Percentiles rank a stretch among this genome's conserved stretches.
phyloP scores from a whole-genome alignment of 1,140 invertebrate genomes.

The Bombus polaris region DNA sequence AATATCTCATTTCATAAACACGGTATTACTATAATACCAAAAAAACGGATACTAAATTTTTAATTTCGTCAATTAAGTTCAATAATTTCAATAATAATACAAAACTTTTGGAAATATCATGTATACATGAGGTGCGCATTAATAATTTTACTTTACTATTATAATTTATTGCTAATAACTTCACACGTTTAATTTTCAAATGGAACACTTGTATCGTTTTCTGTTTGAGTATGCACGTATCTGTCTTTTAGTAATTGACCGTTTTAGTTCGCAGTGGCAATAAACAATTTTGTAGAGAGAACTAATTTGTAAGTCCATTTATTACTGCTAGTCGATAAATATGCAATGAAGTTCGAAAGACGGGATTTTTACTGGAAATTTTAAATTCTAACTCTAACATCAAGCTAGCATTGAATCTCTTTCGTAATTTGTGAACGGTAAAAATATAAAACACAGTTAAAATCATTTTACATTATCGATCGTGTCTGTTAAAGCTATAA shows the following conservation, averaged over 20 bases:
- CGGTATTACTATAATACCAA: background rate
- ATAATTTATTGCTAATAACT: background rate
- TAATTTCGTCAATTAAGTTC: background rate
- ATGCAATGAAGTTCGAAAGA: constrained; percentile 23
- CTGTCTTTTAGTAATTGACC: background rate
- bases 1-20: background rate
- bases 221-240: background rate
- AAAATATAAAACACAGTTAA: background rate
- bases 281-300: constrained; percentile 24
- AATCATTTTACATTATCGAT: background rate
- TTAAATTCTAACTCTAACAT: background rate
- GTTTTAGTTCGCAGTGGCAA: constrained; percentile 1
- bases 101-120: background rate
- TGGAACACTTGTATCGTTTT: background rate
- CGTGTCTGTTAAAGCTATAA: background rate
- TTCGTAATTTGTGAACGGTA: background rate
- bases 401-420: background rate
- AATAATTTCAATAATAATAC: background rate
- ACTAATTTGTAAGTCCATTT: constrained; percentile 40
- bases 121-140: background rate
- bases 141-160: background rate
- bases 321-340: constrained; percentile 38
- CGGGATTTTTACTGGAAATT: constrained; percentile 41
- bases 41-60: background rate
- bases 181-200: background rate